Conservation (phyloP, 2,113 vertebrate genomes). For the Craseonycteris thonglongyai region DNA sequence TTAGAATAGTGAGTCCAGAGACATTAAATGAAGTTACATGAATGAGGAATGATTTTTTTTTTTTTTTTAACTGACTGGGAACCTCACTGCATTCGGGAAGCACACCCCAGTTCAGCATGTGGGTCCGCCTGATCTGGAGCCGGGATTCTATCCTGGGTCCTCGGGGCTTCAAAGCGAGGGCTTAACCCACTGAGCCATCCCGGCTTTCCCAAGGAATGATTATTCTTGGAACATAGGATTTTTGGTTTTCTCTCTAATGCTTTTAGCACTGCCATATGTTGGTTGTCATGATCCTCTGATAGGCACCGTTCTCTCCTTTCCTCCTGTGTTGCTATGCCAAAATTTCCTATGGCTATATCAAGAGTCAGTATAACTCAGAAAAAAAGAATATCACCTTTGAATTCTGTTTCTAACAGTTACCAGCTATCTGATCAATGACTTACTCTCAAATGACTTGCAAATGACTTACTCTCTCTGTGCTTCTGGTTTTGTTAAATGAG, state of each 20-base stretch:
- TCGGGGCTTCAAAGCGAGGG: no score
- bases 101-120: no score
- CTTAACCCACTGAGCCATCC: no score
- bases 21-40: not conserved
- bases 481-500: not conserved
- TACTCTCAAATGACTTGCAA: not conserved
- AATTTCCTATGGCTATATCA: not conserved
- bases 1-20: not conserved
- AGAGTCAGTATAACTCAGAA: not conserved
- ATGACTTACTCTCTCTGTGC: not conserved
- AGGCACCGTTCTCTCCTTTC: not conserved
- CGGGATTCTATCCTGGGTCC: no score
- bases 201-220: no score
- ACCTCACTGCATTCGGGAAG: no score
- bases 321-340: not conserved
- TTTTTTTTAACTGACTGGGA: no score
- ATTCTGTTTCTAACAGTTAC: not conserved
- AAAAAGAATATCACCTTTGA: not conserved
- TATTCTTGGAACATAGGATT: not conserved
- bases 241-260: not conserved
- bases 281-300: not conserved
- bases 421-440: not conserved
- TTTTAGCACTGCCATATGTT: not conserved
- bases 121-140: no score
- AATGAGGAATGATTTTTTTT: no score